These are phyloP conservation scores for Drosophila cyrtoloma DNA, from an alignment of 2,888 invertebrate species.

Conservation along the genomic window DNA sequence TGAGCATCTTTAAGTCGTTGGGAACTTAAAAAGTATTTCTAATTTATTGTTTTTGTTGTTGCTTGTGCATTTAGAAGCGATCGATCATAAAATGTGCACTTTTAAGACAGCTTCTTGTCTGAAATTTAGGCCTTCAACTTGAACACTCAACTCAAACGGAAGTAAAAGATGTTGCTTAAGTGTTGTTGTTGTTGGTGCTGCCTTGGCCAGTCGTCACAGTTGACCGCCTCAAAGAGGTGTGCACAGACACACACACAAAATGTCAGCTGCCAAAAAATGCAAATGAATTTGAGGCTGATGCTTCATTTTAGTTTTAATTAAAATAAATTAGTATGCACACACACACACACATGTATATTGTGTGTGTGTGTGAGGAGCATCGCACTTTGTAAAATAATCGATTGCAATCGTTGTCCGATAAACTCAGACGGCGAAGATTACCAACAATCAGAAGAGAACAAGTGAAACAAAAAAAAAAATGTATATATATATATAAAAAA, in stretches of 20 bases:
- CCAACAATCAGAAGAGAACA: slow-evolving; percentile 39
- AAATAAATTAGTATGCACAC: slow-evolving; percentile 4
- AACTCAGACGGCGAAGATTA: slow-evolving; percentile 30
- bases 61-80: not conserved
- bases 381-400: slow-evolving; percentile 31
- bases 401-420: slow-evolving; percentile 48
- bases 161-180: slow-evolving; percentile 64
- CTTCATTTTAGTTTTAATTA: slow-evolving; percentile 1
- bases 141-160: slow-evolving; percentile 61
- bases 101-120: not conserved
- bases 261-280: slow-evolving; percentile 61
- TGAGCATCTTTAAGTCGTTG: not conserved
- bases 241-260: slow-evolving; percentile 34
- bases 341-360: too few species aligned
- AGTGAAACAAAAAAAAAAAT: not conserved
- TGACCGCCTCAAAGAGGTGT: slow-evolving; percentile 69
- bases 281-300: slow-evolving; percentile 37
- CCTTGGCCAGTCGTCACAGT: slow-evolving; percentile 66
- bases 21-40: not conserved
- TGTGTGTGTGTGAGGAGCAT: slow-evolving; percentile 4
- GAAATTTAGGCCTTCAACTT: slow-evolving; percentile 72
- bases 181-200: slow-evolving; percentile 25
- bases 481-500: slow-evolving; percentile 6
- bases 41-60: not conserved
- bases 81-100: slow-evolving; percentile 43